Evolutionary conservation across 2,797 vertebrate genomes (phyloP).

Genomic region (Xenops minutus): DNA sequence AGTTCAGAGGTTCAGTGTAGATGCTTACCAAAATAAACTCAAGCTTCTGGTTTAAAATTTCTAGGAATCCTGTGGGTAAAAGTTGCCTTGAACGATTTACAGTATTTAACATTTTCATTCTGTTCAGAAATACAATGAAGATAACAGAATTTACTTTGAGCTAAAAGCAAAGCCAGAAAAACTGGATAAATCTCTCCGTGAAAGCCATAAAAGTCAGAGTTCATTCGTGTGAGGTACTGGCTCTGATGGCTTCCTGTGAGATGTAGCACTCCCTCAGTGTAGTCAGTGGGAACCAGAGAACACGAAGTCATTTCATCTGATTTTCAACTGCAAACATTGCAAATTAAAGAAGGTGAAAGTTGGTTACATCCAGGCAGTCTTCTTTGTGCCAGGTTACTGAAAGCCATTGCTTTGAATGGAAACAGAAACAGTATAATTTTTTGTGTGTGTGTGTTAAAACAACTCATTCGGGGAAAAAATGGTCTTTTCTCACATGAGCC

Average conservation of each 20-base stretch:
- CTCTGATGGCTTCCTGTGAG: constrained; percentile 11
- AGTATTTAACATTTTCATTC: background rate
- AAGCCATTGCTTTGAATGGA: background rate
- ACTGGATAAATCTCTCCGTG: constrained; percentile 2
- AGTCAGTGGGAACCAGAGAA: background rate
- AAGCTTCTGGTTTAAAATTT: constrained; percentile 19
- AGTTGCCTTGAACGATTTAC: background rate
- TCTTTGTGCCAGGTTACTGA: background rate
- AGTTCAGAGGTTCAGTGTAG: background rate
- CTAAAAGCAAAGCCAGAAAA: constrained; percentile 23
- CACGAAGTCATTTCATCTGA: background rate
- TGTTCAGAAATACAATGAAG: background rate
- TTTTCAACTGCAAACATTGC: background rate
- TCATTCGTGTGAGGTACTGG: background rate
- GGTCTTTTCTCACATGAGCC: background rate
- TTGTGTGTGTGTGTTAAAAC: background rate
- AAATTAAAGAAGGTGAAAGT: background rate
- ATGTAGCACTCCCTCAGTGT: background rate
- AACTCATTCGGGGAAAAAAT: background rate
- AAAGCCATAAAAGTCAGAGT: background rate
- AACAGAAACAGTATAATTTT: background rate
- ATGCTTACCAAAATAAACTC: constrained; percentile 1
- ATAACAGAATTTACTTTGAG: background rate
- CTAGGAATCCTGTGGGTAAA: background rate
- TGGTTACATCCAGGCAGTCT: background rate